A percentile compares a stretch with the other conserved stretches of the same genome.
Conservation (phyloP, 2,888 invertebrate genomes). For the Polyploca ridens region DNA sequence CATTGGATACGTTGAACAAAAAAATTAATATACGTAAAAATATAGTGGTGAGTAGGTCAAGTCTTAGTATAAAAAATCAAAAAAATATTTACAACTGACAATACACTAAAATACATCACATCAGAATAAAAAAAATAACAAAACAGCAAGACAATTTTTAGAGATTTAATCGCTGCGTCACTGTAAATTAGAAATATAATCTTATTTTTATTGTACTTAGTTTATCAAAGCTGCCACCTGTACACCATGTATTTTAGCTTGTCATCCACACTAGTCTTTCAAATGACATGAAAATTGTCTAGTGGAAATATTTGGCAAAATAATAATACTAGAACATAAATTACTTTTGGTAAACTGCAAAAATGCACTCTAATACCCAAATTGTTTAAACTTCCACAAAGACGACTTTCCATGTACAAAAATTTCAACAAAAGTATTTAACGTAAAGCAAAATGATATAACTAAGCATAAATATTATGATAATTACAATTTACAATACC, state of each 20-base stretch:
- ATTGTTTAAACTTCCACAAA: conserved; percentile 8
- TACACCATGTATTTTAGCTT: conserved; percentile 7
- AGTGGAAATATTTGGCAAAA: conserved; percentile 25
- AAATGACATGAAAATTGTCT: conserved; percentile 15
- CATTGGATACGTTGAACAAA: neutral
- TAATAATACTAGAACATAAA: conserved; percentile 25
- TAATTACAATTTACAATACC: neutral
- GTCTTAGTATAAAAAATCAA: neutral
- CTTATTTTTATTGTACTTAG: neutral
- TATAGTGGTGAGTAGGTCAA: neutral
- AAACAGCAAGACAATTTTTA: neutral
- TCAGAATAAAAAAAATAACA: neutral
- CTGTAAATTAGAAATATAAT: neutral
- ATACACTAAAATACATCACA: conserved; percentile 3
- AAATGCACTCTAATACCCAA: conserved; percentile 21
- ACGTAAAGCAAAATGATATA: conserved; percentile 5
- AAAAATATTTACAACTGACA: neutral
- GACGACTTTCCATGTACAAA: neutral
- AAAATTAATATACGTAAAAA: neutral
- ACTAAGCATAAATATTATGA: conserved; percentile 2
- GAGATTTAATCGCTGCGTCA: neutral
- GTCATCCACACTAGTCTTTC: neutral
- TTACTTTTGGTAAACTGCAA: conserved; percentile 24
- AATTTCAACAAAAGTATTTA: neutral
- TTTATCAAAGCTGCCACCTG: neutral